Conservation (phyloP, 2,888 invertebrate species). For the Colletes collaris region DNA sequence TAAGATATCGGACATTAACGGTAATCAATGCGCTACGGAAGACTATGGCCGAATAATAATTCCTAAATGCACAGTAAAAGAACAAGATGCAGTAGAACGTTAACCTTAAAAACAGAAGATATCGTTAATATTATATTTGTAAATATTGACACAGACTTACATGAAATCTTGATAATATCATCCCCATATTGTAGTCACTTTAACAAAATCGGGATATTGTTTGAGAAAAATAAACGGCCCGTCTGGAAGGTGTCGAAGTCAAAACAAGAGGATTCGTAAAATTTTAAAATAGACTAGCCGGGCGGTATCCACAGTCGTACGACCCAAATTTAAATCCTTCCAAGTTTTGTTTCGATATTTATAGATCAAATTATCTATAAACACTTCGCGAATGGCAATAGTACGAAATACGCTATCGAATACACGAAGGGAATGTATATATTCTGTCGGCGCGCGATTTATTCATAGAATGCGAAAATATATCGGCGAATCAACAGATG, state of each 20-base stretch:
- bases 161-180: constrained; percentile 78
- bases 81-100: constrained; percentile 13
- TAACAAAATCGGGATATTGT: background rate
- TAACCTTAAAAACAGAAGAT: constrained; percentile 51
- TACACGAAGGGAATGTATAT: background rate
- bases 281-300: constrained; percentile 62
- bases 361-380: constrained; percentile 60
- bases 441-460: background rate
- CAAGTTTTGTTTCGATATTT: constrained; percentile 63
- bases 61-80: constrained; percentile 6
- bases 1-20: constrained; percentile 28
- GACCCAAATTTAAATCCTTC: constrained; percentile 75
- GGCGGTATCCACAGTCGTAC: constrained; percentile 43
- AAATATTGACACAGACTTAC: constrained; percentile 69
- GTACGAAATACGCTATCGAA: constrained; percentile 9
- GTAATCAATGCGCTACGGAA: background rate
- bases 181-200: constrained; percentile 71
- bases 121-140: background rate
- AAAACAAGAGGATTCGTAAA: constrained; percentile 44
- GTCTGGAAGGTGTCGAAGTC: constrained; percentile 33
- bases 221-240: background rate
- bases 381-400: constrained; percentile 24
- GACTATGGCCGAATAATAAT: background rate
- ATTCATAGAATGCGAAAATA: constrained; percentile 4
- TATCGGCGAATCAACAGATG: constrained; percentile 47